phyloP scores from a whole-genome alignment of 2,888 invertebrate species.

The Zaprionus bogoriensis region DNA sequence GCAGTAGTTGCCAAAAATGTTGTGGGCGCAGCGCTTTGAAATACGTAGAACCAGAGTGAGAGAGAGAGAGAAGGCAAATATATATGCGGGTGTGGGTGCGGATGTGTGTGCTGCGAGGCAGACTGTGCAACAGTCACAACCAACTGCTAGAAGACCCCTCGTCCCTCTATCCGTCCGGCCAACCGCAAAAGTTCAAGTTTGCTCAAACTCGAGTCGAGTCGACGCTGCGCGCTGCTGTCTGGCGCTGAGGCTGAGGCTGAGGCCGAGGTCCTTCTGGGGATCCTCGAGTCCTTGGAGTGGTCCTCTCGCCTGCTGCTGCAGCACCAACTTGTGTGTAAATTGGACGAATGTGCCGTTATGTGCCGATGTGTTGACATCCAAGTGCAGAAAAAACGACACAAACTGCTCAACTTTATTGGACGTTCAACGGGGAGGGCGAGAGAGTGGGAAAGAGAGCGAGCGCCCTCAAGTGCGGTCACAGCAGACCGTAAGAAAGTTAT shows the following conservation, averaged over 20 bases:
- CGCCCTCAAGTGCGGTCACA: slow-evolving; percentile 56
- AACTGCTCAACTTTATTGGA: slow-evolving; percentile 51
- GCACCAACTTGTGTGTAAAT: slow-evolving; percentile 69
- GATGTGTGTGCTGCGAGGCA: not conserved
- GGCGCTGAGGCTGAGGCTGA: slow-evolving; percentile 14
- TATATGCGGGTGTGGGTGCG: not conserved
- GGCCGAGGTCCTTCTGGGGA: slow-evolving; percentile 35
- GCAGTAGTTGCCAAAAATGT: slow-evolving; percentile 64
- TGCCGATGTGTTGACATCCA: slow-evolving; percentile 74
- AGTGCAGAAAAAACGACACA: slow-evolving; percentile 51
- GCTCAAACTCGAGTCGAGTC: slow-evolving; percentile 43
- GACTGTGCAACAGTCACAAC: slow-evolving; percentile 37
- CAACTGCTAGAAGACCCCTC: not conserved
- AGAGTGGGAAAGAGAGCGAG: not conserved
- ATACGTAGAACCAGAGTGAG: not conserved
- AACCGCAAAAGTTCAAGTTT: slow-evolving; percentile 75
- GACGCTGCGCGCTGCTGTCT: slow-evolving; percentile 53
- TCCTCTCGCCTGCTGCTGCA: slow-evolving; percentile 32
- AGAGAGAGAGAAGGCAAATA: not conserved
- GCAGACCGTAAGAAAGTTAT: slow-evolving; percentile 53
- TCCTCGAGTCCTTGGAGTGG: slow-evolving; percentile 39
- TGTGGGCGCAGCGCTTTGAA: slow-evolving; percentile 72
- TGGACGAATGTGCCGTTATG: slow-evolving; percentile 74
- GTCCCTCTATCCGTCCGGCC: slow-evolving; percentile 41
- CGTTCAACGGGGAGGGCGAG: slow-evolving; percentile 3